Evolutionary conservation across 2,888 invertebrate species (phyloP).

Genomic region (Dasypolia templi): DNA sequence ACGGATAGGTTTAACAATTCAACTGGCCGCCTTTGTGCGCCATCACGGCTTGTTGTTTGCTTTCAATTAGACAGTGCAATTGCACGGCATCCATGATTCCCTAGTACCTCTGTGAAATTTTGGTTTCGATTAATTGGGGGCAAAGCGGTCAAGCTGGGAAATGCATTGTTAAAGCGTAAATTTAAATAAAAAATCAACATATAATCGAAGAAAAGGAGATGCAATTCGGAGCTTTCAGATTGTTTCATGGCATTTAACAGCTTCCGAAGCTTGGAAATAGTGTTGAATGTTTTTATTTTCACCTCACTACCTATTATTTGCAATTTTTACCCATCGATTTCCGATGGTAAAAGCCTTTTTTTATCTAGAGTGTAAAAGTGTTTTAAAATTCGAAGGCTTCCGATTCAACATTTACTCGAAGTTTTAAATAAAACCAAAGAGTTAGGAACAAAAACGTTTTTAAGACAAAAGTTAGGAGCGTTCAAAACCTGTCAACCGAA

Average conservation of each 20-base stretch:
- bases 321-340: too few relatives aligned
- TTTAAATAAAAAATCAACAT: neutral
- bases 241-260: neutral
- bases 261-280: neutral
- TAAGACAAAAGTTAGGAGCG: too few relatives aligned
- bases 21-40: constrained; percentile 61
- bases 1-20: constrained; percentile 71
- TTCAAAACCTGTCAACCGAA: too few relatives aligned
- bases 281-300: neutral
- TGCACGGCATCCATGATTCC: constrained; percentile 56
- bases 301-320: too few relatives aligned
- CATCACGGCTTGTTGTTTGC: constrained; percentile 66
- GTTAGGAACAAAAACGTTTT: too few relatives aligned
- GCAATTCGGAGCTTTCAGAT: neutral
- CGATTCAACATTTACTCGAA: too few relatives aligned
- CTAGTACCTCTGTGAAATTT: constrained; percentile 55
- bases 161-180: neutral
- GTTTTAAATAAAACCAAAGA: too few relatives aligned
- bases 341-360: too few relatives aligned
- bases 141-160: constrained; percentile 21
- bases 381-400: too few relatives aligned
- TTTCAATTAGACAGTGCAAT: constrained; percentile 71
- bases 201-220: neutral
- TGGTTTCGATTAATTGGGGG: constrained; percentile 46
- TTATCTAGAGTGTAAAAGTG: too few relatives aligned